Percentiles rank a stretch among this genome's conserved stretches.
Evolutionary conservation across 1,140 invertebrate species (phyloP).

Genomic region (Drosophila repleta): DNA sequence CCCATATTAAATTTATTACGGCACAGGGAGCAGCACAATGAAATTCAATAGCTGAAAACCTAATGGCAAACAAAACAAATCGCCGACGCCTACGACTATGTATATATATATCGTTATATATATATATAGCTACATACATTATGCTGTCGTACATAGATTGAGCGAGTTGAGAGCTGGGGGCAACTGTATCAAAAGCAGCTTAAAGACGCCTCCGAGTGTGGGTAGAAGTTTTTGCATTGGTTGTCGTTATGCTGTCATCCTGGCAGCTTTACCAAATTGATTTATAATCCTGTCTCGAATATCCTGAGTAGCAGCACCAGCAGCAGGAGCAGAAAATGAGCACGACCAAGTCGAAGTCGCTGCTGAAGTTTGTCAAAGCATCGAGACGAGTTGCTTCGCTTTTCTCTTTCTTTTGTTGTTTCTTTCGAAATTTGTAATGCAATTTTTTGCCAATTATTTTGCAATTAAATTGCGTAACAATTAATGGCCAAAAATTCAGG

Average conservation of each 20-base stretch:
- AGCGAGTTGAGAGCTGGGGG: neutral
- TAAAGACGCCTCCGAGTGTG: slow-evolving; percentile 54
- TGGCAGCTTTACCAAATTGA: slow-evolving; percentile 67
- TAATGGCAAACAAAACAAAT: slow-evolving; percentile 81
- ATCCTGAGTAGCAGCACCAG: slow-evolving; percentile 14
- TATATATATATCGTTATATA: slow-evolving; percentile 24
- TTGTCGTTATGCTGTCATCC: slow-evolving; percentile 54
- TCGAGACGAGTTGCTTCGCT: slow-evolving; percentile 24
- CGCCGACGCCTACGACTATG: slow-evolving; percentile 55
- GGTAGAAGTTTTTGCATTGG: slow-evolving; percentile 50
- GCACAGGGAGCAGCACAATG: slow-evolving; percentile 71
- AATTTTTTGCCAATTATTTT: slow-evolving; percentile 79
- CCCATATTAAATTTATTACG: slow-evolving; percentile 82
- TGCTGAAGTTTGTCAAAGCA: neutral
- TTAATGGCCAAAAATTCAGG: slow-evolving; percentile 40
- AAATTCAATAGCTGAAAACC: slow-evolving; percentile 74
- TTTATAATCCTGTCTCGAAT: slow-evolving; percentile 75
- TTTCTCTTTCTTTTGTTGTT: slow-evolving; percentile 6
- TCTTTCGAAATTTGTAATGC: slow-evolving; percentile 53
- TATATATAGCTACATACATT: slow-evolving; percentile 35
- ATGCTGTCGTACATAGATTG: slow-evolving; percentile 13
- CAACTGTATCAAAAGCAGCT: slow-evolving; percentile 60
- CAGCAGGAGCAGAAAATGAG: neutral
- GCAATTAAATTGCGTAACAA: slow-evolving; percentile 66
- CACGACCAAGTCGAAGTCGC: neutral